Percentiles rank a stretch among this genome's conserved stretches.
Evolutionary conservation across 1,140 invertebrate species (phyloP).

Genomic region (Pseudomyrmex pallidus): DNA sequence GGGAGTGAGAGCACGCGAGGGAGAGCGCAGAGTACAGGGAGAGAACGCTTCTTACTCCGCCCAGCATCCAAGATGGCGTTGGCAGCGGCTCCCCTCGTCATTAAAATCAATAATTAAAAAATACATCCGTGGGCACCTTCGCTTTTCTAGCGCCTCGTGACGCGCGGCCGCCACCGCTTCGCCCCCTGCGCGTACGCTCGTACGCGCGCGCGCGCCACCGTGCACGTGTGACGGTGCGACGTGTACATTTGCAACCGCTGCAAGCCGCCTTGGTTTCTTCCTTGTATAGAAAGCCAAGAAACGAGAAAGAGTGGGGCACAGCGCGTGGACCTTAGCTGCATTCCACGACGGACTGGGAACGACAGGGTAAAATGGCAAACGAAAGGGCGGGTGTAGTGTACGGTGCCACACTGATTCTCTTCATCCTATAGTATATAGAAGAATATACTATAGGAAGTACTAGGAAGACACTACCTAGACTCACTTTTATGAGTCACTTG

Average conservation of each 20-base stretch:
- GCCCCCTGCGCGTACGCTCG: conserved; percentile 51
- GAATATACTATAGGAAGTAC: conserved; percentile 61
- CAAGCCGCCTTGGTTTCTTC: conserved; percentile 47
- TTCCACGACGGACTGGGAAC: conserved; percentile 28
- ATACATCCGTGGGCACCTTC: conserved; percentile 85
- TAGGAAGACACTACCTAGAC: conserved; percentile 55
- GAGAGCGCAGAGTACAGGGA: conserved; percentile 42
- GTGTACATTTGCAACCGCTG: conserved; percentile 65
- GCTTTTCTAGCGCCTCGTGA: conserved; percentile 83
- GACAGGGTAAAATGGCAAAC: conserved; percentile 31
- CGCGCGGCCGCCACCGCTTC: conserved; percentile 74
- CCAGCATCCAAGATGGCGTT: conserved; percentile 86
- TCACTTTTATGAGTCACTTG: conserved; percentile 45
- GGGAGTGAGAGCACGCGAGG: conserved; percentile 59
- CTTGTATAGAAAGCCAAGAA: conserved; percentile 29
- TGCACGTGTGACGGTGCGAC: conserved; percentile 50
- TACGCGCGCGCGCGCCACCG: conserved; percentile 46
- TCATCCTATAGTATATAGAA: no score
- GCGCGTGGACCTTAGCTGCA: conserved; percentile 15
- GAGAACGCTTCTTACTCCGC: conserved; percentile 84
- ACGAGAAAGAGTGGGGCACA: conserved; percentile 36
- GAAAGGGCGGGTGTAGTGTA: conserved; percentile 53
- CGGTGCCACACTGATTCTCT: conserved; percentile 64
- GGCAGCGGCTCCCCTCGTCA: conserved; percentile 83
- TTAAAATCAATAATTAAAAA: conserved; percentile 87